These are phyloP conservation scores for Xestoiulus laeticollis DNA, from an alignment of 2,888 invertebrate species.

Conservation along the genomic window DNA sequence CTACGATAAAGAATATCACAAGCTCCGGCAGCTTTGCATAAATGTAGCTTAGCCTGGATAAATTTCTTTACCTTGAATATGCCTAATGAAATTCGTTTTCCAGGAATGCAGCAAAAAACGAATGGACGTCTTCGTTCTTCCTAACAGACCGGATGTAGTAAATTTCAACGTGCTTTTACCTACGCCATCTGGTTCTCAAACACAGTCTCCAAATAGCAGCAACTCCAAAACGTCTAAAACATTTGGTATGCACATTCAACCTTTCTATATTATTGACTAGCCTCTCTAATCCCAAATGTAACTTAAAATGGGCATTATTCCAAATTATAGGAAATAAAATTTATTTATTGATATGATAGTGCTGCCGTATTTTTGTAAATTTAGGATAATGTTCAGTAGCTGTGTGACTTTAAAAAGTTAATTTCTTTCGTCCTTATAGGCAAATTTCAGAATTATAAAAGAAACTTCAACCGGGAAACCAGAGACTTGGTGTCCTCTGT, in stretches of 20 bases:
- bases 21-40: too few relatives aligned
- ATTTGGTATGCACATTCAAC: neutral
- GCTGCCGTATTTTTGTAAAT: too few relatives aligned
- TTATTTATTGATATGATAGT: too few relatives aligned
- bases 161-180: neutral
- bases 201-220: neutral
- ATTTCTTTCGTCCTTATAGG: neutral
- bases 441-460: neutral
- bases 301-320: too few relatives aligned
- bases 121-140: neutral
- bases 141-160: constrained; percentile 6
- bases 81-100: neutral
- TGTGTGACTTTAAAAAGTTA: neutral
- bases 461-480: neutral
- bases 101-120: neutral
- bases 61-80: too few relatives aligned
- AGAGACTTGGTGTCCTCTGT: neutral
- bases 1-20: too few relatives aligned
- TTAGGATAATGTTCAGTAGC: too few relatives aligned
- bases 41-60: too few relatives aligned
- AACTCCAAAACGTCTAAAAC: neutral
- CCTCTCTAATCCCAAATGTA: neutral
- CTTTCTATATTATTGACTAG: neutral
- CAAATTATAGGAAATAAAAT: too few relatives aligned
- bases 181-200: neutral